Evolutionary conservation across 2,888 invertebrate genomes (phyloP).

Genomic region (Junonia oenone): DNA sequence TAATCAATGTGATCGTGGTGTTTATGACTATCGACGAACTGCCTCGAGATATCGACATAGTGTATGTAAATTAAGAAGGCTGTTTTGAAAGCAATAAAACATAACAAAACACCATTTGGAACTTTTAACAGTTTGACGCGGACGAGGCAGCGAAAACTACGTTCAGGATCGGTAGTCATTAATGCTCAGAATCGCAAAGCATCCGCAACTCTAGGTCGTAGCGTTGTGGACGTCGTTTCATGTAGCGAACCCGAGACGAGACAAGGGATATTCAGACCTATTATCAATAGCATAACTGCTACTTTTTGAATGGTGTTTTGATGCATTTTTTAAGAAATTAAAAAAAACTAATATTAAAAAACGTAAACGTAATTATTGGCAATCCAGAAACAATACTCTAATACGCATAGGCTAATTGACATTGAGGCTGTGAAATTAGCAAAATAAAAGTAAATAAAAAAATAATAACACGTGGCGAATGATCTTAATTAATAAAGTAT

Average conservation of each 20-base stretch:
- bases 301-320: constrained; percentile 78
- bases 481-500: constrained; percentile 63
- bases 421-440: constrained; percentile 80
- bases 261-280: constrained; percentile 65
- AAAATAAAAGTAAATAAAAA: constrained; percentile 67
- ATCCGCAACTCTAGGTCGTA: constrained; percentile 48
- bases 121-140: constrained; percentile 20
- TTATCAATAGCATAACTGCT: constrained; percentile 73
- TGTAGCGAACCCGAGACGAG: constrained; percentile 60
- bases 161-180: constrained; percentile 28
- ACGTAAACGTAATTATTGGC: constrained; percentile 72
- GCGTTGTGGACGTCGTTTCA: constrained; percentile 47
- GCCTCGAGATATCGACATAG: constrained; percentile 12
- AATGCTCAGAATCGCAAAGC: constrained; percentile 33
- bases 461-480: constrained; percentile 63
- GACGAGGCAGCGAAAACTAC: constrained; percentile 12
- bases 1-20: constrained; percentile 41
- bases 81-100: constrained; percentile 27
- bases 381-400: constrained; percentile 77
- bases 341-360: constrained; percentile 42
- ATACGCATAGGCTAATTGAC: constrained; percentile 79
- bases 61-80: constrained; percentile 19
- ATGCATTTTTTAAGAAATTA: constrained; percentile 68
- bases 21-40: constrained; percentile 34
- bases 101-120: constrained; percentile 24